Conservation (phyloP, 2,888 invertebrate species). For the Drosophila aldrichi region DNA sequence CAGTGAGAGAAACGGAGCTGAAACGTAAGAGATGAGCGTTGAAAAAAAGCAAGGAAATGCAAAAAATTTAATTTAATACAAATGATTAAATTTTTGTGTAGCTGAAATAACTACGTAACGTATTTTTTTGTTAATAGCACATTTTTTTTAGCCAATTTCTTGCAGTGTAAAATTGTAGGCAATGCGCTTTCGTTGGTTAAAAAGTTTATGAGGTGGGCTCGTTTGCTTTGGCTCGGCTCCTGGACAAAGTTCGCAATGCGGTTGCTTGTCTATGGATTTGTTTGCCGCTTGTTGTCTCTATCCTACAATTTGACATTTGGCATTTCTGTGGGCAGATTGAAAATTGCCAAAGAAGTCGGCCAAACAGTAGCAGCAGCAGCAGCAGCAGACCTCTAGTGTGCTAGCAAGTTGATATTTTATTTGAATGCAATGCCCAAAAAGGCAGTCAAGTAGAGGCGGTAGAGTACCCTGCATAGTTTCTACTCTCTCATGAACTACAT, state of each 20-base stretch:
- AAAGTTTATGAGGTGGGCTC: constrained; percentile 36
- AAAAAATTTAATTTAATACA: neutral
- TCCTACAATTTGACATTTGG: constrained; percentile 45
- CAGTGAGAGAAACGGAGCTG: neutral
- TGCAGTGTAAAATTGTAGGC: constrained; percentile 36
- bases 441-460: neutral
- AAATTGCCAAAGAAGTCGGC: constrained; percentile 58
- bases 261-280: constrained; percentile 49
- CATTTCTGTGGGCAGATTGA: constrained; percentile 48
- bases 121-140: neutral
- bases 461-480: neutral
- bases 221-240: constrained; percentile 3
- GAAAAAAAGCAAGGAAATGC: neutral
- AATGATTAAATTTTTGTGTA: neutral
- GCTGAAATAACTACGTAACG: neutral
- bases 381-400: constrained; percentile 20
- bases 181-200: constrained; percentile 16
- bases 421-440: constrained; percentile 60
- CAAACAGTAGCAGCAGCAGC: constrained; percentile 3
- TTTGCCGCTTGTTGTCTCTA: constrained; percentile 38
- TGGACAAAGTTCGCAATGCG: constrained; percentile 43
- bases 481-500: neutral
- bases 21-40: too few species aligned
- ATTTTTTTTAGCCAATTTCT: neutral
- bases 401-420: constrained; percentile 70